Conservation (phyloP, 2,797 vertebrate species). For the Benthosema pterotum region DNA sequence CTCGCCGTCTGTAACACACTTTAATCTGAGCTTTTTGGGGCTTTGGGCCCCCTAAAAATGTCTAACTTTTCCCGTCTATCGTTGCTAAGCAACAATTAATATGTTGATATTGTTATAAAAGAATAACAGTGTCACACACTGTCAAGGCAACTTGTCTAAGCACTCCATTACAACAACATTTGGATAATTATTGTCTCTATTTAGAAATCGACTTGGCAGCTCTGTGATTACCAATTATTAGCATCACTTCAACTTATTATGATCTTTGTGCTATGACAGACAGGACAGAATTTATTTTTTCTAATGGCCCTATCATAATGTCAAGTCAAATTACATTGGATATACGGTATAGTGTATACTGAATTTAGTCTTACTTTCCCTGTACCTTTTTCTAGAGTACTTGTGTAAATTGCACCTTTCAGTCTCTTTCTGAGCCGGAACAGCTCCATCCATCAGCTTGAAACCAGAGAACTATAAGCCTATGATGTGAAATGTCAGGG, state of each 20-base stretch:
- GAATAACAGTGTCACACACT: no score
- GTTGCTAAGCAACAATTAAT: no score
- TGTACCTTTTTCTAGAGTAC: slow-evolving; percentile 50
- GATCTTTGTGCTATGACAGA: background rate
- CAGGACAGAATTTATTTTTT: background rate
- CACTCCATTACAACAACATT: background rate
- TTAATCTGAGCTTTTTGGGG: no score
- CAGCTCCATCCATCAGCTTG: background rate
- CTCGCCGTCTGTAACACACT: no score
- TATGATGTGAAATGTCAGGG: background rate
- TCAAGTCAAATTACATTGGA: slow-evolving; percentile 32
- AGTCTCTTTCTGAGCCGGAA: background rate
- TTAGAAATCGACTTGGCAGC: slow-evolving; percentile 23
- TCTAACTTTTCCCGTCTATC: no score
- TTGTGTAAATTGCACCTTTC: slow-evolving; percentile 36
- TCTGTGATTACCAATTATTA: slow-evolving; percentile 7
- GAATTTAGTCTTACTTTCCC: slow-evolving; percentile 21
- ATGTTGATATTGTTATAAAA: no score
- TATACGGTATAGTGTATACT: background rate
- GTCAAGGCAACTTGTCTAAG: slow-evolving; percentile 5
- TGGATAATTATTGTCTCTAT: slow-evolving; percentile 19
- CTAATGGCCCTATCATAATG: slow-evolving; percentile 19
- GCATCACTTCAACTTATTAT: slow-evolving; percentile 4
- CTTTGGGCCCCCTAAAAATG: no score
- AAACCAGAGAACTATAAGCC: background rate